phyloP scores from a whole-genome alignment of 2,797 vertebrate species.

The Coregonus suidteri region DNA sequence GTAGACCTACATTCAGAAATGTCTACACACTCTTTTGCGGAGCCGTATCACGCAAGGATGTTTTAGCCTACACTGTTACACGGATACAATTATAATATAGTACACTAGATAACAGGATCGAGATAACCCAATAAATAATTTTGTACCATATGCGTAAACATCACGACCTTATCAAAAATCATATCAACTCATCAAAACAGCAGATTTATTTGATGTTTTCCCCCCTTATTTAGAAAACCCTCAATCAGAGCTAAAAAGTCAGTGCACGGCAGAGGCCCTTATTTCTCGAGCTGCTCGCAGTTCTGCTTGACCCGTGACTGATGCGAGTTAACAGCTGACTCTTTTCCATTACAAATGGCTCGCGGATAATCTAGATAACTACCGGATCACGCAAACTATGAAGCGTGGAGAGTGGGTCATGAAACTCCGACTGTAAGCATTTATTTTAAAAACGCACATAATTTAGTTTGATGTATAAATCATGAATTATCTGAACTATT shows the following conservation, averaged over 20 bases:
- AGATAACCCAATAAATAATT: neutral
- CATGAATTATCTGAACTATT: neutral
- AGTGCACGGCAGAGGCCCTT: slow-evolving; percentile 35
- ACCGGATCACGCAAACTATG: slow-evolving; percentile 72
- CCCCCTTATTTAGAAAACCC: neutral
- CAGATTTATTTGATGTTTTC: neutral
- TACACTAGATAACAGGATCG: neutral
- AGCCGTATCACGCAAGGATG: neutral
- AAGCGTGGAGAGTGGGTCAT: slow-evolving; percentile 31
- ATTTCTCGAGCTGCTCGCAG: slow-evolving; percentile 59
- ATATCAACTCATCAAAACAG: neutral
- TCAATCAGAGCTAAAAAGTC: neutral
- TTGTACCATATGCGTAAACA: neutral
- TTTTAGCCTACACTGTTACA: neutral
- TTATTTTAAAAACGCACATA: neutral
- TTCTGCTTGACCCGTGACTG: slow-evolving; percentile 76
- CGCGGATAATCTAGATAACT: slow-evolving; percentile 73
- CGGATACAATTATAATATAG: neutral
- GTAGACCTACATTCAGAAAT: neutral
- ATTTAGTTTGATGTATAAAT: neutral
- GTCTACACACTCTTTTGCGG: neutral
- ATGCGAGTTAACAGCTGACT: slow-evolving; percentile 77
- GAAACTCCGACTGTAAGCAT: slow-evolving; percentile 5
- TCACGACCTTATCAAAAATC: neutral
- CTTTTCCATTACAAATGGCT: slow-evolving; percentile 76